phyloP scores from a whole-genome alignment of 2,797 vertebrate species.

The Erpetoichthys calabaricus region DNA sequence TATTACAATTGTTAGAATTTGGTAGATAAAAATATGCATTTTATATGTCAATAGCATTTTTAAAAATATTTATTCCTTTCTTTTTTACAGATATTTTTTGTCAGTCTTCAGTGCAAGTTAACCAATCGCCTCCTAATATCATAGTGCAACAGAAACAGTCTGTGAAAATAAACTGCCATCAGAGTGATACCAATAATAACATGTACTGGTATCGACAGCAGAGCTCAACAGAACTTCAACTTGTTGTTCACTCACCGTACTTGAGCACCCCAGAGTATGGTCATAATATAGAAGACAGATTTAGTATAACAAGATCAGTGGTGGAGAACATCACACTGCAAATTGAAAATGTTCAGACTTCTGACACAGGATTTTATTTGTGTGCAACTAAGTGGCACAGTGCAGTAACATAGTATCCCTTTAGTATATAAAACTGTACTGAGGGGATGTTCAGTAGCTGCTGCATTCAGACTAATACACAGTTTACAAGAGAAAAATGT shows the following conservation, averaged over 20 bases:
- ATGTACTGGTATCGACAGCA: conserved; percentile 16
- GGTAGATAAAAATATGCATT: no score
- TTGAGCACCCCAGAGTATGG: conserved; percentile 4
- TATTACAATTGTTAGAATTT: no score
- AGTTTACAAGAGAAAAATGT: no score
- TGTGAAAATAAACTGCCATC: conserved; percentile 6
- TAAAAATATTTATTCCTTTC: no score
- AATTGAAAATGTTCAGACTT: conserved; percentile 4
- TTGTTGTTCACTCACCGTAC: conserved; percentile 5
- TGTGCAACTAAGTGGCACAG: conserved; percentile 11
- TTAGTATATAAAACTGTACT: no score
- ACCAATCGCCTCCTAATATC: no score
- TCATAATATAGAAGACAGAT: conserved; percentile 4
- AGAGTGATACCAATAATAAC: conserved; percentile 7
- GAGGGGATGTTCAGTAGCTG: no score
- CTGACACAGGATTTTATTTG: conserved; percentile 10
- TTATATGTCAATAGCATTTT: no score
- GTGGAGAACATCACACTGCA: conserved; percentile 3
- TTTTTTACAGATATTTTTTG: no score
- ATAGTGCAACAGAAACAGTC: conserved; percentile 3
- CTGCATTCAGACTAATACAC: no score
- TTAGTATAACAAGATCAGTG: conserved; percentile 9
- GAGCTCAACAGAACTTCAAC: conserved; percentile 2
- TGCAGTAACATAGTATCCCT: neutral
- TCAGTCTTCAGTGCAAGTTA: no score